Evolutionary conservation across 2,888 invertebrate genomes (phyloP).

Genomic region (Erebia aethiops): DNA sequence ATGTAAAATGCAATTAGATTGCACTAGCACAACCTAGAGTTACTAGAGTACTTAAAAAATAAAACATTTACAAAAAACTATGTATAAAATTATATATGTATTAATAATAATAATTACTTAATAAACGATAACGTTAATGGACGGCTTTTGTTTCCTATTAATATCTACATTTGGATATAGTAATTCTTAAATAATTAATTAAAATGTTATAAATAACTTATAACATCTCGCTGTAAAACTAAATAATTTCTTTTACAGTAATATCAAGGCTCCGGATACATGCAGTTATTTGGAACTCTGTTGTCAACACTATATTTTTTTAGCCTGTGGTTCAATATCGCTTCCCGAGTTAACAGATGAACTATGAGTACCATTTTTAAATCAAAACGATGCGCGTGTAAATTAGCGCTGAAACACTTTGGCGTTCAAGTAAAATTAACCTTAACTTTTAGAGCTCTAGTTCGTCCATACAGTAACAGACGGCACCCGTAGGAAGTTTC

Average conservation of each 20-base stretch:
- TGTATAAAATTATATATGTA: constrained; percentile 35
- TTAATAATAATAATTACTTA: constrained; percentile 38
- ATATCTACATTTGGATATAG: constrained; percentile 75
- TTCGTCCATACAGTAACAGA: no score
- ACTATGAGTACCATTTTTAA: no score
- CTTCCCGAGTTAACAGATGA: no score
- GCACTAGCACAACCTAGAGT: constrained; percentile 69
- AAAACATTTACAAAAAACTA: constrained; percentile 45
- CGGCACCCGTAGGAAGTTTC: no score
- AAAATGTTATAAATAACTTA: not conserved
- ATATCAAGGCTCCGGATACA: not conserved
- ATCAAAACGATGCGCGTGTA: no score
- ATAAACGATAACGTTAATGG: constrained; percentile 53
- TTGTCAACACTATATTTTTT: no score
- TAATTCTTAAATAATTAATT: constrained; percentile 44
- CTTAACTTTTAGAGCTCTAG: no score
- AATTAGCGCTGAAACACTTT: no score
- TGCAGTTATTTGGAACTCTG: not conserved
- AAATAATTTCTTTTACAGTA: not conserved
- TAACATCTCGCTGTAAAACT: not conserved
- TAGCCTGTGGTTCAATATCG: no score
- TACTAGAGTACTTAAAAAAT: constrained; percentile 48
- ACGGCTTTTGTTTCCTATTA: constrained; percentile 59
- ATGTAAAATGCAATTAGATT: constrained; percentile 70
- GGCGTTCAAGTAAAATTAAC: no score